phyloP scores from a whole-genome alignment of 2,113 vertebrate species.

The Onychorhynchus coronatus region DNA sequence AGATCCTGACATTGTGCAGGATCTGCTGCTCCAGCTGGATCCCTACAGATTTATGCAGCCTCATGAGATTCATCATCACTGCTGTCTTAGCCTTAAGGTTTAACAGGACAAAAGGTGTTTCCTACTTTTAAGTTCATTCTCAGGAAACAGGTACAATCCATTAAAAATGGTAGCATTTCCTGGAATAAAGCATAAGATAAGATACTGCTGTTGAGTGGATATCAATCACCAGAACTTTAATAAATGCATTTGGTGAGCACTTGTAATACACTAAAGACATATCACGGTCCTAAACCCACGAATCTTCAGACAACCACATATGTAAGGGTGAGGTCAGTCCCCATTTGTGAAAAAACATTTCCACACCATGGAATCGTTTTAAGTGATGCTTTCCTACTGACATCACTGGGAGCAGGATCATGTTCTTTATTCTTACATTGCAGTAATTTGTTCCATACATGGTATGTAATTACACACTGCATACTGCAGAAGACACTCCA shows the following conservation, averaged over 20 bases:
- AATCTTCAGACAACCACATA: conserved; percentile 21
- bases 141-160: neutral
- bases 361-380: neutral
- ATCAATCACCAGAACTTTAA: neutral
- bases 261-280: conserved; percentile 18
- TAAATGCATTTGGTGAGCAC: neutral
- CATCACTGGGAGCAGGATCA: neutral
- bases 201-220: neutral
- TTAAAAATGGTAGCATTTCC: neutral
- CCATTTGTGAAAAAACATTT: conserved; percentile 12
- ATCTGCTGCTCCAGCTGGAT: neutral
- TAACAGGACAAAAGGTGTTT: neutral
- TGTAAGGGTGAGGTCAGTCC: neutral
- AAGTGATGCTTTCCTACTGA: neutral
- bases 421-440: conserved; percentile 32
- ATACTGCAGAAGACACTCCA: neutral
- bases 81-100: neutral
- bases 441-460: conserved; percentile 33
- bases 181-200: neutral
- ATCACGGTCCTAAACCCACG: neutral
- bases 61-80: neutral
- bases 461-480: neutral
- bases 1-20: neutral
- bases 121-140: neutral
- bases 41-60: neutral